Conservation (phyloP, 2,113 vertebrate genomes). For the Dicerorhinus sumatrensis region DNA sequence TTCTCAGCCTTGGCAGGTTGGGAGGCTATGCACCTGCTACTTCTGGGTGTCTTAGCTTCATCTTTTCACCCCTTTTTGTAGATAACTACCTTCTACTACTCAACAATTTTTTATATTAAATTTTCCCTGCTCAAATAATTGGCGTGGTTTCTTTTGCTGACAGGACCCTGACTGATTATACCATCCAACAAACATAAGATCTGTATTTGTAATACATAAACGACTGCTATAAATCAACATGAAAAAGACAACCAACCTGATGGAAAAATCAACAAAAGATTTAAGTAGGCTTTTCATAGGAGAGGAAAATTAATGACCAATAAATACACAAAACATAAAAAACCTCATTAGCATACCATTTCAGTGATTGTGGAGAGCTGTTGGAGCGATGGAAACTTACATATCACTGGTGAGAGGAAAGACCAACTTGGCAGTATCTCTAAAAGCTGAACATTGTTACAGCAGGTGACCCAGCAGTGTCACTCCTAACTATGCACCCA, state of each 20-base stretch:
- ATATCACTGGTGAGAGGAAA: background rate
- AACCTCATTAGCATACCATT: background rate
- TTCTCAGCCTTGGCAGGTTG: background rate
- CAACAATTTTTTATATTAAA: background rate
- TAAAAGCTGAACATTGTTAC: background rate
- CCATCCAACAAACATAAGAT: background rate
- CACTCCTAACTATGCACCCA: background rate
- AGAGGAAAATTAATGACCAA: background rate
- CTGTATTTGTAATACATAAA: background rate
- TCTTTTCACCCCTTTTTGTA: background rate
- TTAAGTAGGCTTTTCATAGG: background rate
- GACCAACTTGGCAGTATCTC: background rate
- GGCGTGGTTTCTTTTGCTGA: background rate
- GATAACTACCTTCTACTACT: background rate
- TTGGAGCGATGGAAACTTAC: background rate
- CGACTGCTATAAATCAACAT: background rate
- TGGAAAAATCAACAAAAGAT: background rate
- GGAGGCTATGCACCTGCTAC: background rate
- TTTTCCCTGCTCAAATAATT: background rate
- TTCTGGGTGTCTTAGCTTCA: background rate
- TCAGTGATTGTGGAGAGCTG: background rate
- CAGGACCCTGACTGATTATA: background rate
- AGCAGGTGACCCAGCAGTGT: background rate
- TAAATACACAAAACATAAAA: background rate
- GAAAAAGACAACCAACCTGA: background rate